Evolutionary conservation across 1,140 invertebrate genomes (phyloP).

Genomic region (Asbolus verrucosus): DNA sequence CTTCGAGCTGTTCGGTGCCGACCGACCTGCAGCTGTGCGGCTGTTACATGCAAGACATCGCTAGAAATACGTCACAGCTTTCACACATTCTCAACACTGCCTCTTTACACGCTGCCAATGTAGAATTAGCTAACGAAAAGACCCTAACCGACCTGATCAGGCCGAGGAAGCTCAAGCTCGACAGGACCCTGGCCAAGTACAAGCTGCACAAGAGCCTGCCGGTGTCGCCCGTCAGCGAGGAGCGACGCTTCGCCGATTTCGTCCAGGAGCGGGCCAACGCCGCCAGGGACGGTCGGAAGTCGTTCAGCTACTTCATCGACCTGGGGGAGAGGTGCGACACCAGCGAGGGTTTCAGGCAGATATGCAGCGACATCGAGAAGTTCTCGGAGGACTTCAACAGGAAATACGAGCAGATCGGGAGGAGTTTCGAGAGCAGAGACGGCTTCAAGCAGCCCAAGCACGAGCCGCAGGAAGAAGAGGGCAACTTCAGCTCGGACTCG

Average conservation of each 20-base stretch:
- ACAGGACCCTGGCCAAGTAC: conserved; percentile 64
- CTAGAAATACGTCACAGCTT: conserved; percentile 58
- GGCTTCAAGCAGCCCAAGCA: no score
- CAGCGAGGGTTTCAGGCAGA: conserved; percentile 68
- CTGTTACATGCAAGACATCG: conserved; percentile 62
- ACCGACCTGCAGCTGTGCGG: conserved; percentile 62
- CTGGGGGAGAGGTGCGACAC: conserved; percentile 67
- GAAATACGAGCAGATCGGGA: conserved; percentile 60
- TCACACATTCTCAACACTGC: conserved; percentile 52
- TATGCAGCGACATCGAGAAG: conserved; percentile 64
- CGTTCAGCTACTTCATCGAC: conserved; percentile 70
- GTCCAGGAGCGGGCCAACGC: conserved; percentile 47
- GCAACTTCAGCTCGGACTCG: conserved; percentile 82
- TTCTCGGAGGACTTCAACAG: conserved; percentile 63
- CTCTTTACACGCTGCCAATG: conserved; percentile 41
- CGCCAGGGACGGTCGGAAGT: conserved; percentile 64
- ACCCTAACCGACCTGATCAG: conserved; percentile 57
- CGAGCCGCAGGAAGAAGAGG: conserved; percentile 68
- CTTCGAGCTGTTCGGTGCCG: conserved; percentile 48
- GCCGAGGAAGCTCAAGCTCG: conserved; percentile 61
- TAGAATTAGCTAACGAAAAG: conserved; percentile 47
- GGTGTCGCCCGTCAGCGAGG: conserved; percentile 76
- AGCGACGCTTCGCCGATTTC: conserved; percentile 73
- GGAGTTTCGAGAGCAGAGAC: conserved; percentile 53
- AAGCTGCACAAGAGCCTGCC: conserved; percentile 78